Base-by-base conservation (phyloP, 53 echinoderm and acorn worm genomes). In the Paracentrotus lividus region DNA sequence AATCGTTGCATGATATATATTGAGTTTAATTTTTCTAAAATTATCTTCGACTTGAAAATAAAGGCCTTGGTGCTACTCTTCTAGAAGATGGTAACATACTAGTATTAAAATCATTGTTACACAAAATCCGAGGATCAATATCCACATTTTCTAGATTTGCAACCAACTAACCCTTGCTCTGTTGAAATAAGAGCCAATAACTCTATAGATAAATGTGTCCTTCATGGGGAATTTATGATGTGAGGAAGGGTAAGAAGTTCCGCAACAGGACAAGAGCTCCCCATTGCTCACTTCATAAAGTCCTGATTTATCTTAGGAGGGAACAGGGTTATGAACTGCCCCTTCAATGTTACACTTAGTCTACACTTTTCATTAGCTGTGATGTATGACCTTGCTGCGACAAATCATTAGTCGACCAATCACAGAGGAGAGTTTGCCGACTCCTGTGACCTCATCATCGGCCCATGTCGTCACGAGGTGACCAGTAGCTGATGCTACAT, bases 371-470 rank as follows among this genome's bases (percentile, higher is more conserved):
- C 24, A 81, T 81, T 81, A 81, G 44, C 26, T 47, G 1, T 47
- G 81, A 34, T 44, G 81, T 81, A 27, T 47, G 81, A 81, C 81
- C 81, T 81, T 81, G 81, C n/a, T 12, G 26, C 49, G 27, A 81
- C 81, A n/a, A n/a, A 47, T 81, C 81, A 81, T 81, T 47, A 27
- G 24, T 47, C 26, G 81, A 81, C 81, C 81, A 81, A 81, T 81
- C 81, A 81, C 44, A 47, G 26, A 12, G 47, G 47, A 81, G 81
- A 23, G 12, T 81, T 49, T 81, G 81, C 44, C 27, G 47, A n/a
- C 44, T 47, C 81, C n/a, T 49, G 81, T 81, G 81, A 81, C 81
- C 81, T 81, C 81, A 81, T 81, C 81, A 45, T 81, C n/a, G 18
- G 24, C 44, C 81, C 81, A 81, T 81, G 81, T 81, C 81, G 81